A percentile compares a stretch with the other conserved stretches of the same genome.
These are phyloP conservation scores for Melieria crassipennis DNA, from an alignment of 2,888 invertebrate species.

Conservation along the genomic window DNA sequence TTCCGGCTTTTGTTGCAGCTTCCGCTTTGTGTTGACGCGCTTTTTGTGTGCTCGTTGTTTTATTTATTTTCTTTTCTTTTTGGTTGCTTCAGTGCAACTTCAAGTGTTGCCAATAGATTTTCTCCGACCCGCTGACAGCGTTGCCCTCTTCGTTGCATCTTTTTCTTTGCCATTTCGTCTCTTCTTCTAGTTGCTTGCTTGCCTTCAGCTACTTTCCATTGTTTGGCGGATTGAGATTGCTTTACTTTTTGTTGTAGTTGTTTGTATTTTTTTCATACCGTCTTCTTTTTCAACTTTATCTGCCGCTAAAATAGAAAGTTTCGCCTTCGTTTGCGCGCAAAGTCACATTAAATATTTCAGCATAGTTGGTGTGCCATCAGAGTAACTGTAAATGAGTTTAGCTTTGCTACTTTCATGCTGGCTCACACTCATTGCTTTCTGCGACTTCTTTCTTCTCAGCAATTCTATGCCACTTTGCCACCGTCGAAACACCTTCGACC, in stretches of 20 bases:
- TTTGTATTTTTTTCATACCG: neutral
- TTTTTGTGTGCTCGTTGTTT: neutral
- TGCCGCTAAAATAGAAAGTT: neutral
- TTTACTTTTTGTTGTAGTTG: neutral
- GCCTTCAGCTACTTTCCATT: neutral
- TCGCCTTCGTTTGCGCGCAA: neutral
- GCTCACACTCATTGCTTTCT: too few species aligned
- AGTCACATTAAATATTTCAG: slow-evolving; percentile 8
- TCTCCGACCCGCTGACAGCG: neutral
- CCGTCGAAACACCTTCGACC: too few species aligned
- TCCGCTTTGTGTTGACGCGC: neutral
- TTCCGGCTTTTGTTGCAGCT: slow-evolving; percentile 13
- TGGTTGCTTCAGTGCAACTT: neutral
- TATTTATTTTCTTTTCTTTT: neutral
- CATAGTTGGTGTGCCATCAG: neutral
- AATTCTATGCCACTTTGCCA: too few species aligned
- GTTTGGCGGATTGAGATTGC: neutral
- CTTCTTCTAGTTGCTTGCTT: neutral
- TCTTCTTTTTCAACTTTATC: neutral
- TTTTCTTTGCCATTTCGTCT: neutral
- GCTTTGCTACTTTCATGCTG: neutral
- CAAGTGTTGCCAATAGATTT: slow-evolving; percentile 18
- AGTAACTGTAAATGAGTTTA: slow-evolving; percentile 14
- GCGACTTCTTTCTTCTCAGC: too few species aligned
- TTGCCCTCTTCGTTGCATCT: neutral